Evolutionary conservation across 1,140 invertebrate species (phyloP).

Genomic region (Vollenhovia emeryi): DNA sequence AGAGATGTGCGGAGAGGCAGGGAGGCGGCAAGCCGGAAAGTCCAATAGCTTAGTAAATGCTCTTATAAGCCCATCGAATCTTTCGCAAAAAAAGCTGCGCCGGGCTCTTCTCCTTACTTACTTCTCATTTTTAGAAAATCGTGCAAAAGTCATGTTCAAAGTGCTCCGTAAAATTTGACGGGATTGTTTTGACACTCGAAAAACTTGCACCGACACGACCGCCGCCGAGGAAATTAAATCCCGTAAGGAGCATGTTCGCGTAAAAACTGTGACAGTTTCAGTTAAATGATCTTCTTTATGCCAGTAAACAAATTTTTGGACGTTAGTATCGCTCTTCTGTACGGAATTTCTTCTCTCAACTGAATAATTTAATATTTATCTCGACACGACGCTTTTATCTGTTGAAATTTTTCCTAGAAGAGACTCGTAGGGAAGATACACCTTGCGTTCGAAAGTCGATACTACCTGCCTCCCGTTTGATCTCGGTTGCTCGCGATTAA

Average conservation of each 20-base stretch:
- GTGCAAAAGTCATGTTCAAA: neutral
- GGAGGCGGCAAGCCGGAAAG: conserved; percentile 67
- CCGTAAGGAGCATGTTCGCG: neutral
- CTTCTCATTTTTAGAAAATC: conserved; percentile 30
- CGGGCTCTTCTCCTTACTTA: neutral
- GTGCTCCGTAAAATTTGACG: neutral
- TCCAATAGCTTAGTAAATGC: conserved; percentile 76
- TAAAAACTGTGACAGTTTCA: neutral
- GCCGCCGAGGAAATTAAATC: neutral
- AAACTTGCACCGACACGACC: neutral
- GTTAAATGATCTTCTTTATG: neutral
- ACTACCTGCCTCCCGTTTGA: conserved; percentile 56
- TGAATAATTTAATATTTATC: conserved; percentile 3
- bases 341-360: neutral
- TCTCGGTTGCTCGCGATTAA: conserved; percentile 63
- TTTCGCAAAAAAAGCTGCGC: conserved; percentile 58
- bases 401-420: neutral
- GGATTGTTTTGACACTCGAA: neutral
- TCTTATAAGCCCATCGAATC: conserved; percentile 70
- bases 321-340: neutral
- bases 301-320: neutral
- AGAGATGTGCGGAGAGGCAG: conserved; percentile 61
- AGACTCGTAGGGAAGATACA: neutral
- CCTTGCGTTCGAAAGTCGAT: conserved; percentile 18
- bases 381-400: neutral